Evolutionary conservation across 1,140 invertebrate genomes (phyloP).

Genomic region (Diorhabda carinulata): DNA sequence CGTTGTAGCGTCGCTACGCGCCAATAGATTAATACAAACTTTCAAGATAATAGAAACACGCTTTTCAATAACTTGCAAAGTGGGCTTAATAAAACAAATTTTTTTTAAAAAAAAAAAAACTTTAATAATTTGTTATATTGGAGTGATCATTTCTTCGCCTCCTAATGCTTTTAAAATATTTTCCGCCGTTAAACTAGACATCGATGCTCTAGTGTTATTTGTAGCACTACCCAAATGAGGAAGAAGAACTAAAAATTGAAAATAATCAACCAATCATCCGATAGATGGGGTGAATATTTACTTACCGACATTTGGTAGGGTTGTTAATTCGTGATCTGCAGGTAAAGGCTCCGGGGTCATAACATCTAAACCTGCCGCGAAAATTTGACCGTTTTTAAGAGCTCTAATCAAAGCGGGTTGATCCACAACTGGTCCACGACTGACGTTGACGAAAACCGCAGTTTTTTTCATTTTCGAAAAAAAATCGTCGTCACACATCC

Average conservation of each 20-base stretch:
- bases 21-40: constrained; percentile 30
- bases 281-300: constrained; percentile 8
- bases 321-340: constrained; percentile 70
- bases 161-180: constrained; percentile 63
- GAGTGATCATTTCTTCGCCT: constrained; percentile 38
- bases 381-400: constrained; percentile 67
- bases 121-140: constrained; percentile 15
- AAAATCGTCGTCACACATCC: constrained; percentile 68
- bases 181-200: constrained; percentile 72
- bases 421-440: constrained; percentile 75
- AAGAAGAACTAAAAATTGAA: constrained; percentile 61
- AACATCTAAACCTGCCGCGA: constrained; percentile 88
- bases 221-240: constrained; percentile 89
- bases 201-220: constrained; percentile 67
- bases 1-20: constrained; percentile 24
- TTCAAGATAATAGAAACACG: too few relatives aligned
- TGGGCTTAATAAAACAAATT: too few relatives aligned
- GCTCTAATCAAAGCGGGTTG: constrained; percentile 75
- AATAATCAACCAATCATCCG: background rate
- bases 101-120: too few relatives aligned
- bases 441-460: constrained; percentile 83
- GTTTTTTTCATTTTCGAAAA: constrained; percentile 81
- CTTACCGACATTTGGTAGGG: constrained; percentile 74
- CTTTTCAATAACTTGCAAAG: too few relatives aligned
- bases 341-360: constrained; percentile 91